Percentiles rank a stretch among this genome's conserved stretches.
Evolutionary conservation across 2,113 vertebrate species (phyloP).

Genomic region (Halcyon malimbica): DNA sequence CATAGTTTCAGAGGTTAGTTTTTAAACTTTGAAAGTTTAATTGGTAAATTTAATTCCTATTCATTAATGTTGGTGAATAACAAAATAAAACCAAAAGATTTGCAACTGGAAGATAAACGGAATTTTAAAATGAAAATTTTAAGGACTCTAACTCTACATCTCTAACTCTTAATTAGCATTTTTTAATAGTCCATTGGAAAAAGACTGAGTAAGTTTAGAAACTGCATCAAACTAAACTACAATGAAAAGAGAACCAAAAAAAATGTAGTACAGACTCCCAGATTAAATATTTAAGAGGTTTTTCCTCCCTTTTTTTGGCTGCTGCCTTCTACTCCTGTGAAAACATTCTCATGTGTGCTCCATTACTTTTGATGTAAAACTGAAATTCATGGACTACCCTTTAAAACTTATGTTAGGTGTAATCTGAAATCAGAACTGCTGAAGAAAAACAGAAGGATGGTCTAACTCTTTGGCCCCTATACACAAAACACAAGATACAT

Average conservation of each 20-base stretch:
- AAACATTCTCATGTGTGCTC: background rate
- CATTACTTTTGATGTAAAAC: background rate
- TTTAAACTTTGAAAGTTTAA: background rate
- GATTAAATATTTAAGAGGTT: background rate
- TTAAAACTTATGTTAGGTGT: background rate
- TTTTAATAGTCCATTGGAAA: background rate
- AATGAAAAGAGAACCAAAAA: background rate
- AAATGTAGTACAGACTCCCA: background rate
- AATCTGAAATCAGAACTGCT: background rate
- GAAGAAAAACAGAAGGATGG: background rate
- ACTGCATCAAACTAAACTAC: background rate
- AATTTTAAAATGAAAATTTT: background rate
- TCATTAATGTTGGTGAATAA: background rate
- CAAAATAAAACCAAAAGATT: background rate
- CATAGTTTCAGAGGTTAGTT: background rate
- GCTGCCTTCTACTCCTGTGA: background rate
- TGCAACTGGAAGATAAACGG: background rate
- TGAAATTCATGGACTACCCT: background rate
- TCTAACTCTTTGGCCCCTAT: background rate
- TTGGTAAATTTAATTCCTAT: background rate
- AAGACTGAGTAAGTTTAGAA: background rate
- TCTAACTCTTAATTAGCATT: background rate
- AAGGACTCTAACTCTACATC: background rate
- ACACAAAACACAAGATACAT: background rate
- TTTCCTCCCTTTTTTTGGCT: background rate